Base-by-base conservation (phyloP, 2,113 vertebrate genomes). In the Nannobrachium achirus region DNA sequence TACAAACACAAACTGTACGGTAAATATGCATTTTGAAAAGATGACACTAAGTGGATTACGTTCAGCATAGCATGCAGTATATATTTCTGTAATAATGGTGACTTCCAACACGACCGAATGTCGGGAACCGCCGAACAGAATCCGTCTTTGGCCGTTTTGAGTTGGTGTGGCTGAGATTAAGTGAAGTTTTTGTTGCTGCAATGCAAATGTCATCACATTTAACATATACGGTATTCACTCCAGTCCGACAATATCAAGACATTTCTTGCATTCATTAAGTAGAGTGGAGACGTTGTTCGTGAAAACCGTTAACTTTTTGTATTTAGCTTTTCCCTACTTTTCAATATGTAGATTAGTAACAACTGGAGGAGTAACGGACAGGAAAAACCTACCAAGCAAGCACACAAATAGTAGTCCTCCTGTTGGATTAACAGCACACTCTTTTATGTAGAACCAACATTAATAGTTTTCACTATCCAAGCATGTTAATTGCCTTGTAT, bases 401-500 rank as follows among this genome's bases (percentile, higher is more conserved):
- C 3, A 71, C 50, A 66, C 72, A 79, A 86, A 79, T 66, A 76
- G 15, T 20, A 56, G 63, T 48, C 56, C 58, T 66, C 68, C 62
- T 62, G 56, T 73, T 74, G 69, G 76, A 87, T 72, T 80, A 80
- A 66, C 62, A 18, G 58, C 61, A 57, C 39, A 52, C 33, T 1
- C 13, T 63, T 81, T 85, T 66, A 59, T 71, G 68, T 46, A 62
- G 56, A 78, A 73, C 73, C 71, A 74, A 82, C 73, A 61, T 67
- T 71, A 66, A 79, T 81, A 63, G 75, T 89, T 88, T 79, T 83
- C 69, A 80, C 81, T 67, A 65, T 62, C 66, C 61, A 56, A 86
- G 79, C 84, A 86, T 81, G 74, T 75, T 66, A 83, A 87, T 83
- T 75, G 74, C 66, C 66, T 81, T 73, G 63, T 83, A 63, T 82